These are phyloP conservation scores for Anabas testudineus DNA, from an alignment of 2,797 vertebrate species.

Conservation along the genomic window DNA sequence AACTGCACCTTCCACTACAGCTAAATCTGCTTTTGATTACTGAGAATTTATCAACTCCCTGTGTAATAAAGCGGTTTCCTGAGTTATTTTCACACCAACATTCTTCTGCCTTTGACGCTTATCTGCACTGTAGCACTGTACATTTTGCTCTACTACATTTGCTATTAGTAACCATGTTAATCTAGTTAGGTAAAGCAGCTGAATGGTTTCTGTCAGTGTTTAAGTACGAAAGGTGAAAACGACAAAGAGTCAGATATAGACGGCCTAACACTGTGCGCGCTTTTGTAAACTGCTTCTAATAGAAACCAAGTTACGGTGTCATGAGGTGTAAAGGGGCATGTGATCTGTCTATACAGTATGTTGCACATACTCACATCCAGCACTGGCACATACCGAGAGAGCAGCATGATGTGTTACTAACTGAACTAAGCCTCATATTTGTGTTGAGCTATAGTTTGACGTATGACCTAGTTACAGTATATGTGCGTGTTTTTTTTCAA, in stretches of 20 bases:
- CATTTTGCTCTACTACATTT: not conserved
- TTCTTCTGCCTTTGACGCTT: not conserved
- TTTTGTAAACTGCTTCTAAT: not conserved
- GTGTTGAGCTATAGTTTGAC: not conserved
- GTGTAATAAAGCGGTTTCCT: not conserved
- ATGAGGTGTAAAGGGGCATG: not conserved
- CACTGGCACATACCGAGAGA: not conserved
- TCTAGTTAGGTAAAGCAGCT: not conserved
- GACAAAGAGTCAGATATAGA: not conserved
- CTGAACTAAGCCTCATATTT: not conserved
- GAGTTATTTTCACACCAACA: not conserved
- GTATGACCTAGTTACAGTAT: not conserved
- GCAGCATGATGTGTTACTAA: not conserved
- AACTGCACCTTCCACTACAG: not conserved
- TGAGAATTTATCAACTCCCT: not conserved
- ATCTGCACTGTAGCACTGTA: not conserved
- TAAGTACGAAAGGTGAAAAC: not conserved
- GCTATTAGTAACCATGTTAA: not conserved
- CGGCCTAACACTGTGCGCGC: not conserved
- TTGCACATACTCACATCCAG: conserved; percentile 5
- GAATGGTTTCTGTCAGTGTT: not conserved
- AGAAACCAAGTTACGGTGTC: not conserved
- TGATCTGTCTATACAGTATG: not conserved
- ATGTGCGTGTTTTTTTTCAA: not conserved
- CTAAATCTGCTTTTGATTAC: not conserved